Evolutionary conservation across 2,888 invertebrate species (phyloP).

Genomic region (Matsumyia berberina): DNA sequence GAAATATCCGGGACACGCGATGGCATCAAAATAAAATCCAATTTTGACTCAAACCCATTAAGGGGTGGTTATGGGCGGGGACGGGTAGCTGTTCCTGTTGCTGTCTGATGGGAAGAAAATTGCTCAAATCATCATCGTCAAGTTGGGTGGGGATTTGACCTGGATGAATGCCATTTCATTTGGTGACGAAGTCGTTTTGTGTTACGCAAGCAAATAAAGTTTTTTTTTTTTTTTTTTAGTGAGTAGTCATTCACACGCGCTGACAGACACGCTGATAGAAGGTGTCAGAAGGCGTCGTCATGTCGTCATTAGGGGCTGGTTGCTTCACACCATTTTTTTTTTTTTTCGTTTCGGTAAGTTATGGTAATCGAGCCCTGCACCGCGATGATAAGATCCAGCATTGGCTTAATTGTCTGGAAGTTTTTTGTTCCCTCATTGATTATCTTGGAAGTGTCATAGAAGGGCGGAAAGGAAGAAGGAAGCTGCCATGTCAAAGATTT

Average conservation of each 20-base stretch:
- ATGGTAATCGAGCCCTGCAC: constrained; percentile 44
- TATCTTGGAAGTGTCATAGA: background rate
- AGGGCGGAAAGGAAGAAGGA: background rate
- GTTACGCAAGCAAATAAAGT: constrained; percentile 20
- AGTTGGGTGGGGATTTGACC: constrained; percentile 42
- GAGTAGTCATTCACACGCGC: constrained; percentile 32
- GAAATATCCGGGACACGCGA: constrained; percentile 47
- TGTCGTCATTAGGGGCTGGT: constrained; percentile 22
- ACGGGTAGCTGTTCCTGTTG: too few relatives aligned
- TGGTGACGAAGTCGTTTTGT: constrained; percentile 27
- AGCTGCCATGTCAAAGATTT: background rate
- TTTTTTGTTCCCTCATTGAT: constrained; percentile 4
- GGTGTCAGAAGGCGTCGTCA: constrained; percentile 19
- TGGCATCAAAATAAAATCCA: constrained; percentile 52
- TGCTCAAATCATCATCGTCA: constrained; percentile 27
- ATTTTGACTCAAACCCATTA: constrained; percentile 43
- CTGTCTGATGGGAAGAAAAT: background rate
- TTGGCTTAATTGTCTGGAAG: constrained; percentile 34
- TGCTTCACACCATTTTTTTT: constrained; percentile 3
- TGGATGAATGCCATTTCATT: constrained; percentile 44
- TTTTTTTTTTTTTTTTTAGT: constrained; percentile 27
- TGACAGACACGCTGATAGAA: constrained; percentile 13
- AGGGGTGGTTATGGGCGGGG: background rate
- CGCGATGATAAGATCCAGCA: constrained; percentile 20
- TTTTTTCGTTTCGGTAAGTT: constrained; percentile 22